Evolutionary conservation across 2,888 invertebrate species (phyloP).

Genomic region (Scaptomyza polygonia): DNA sequence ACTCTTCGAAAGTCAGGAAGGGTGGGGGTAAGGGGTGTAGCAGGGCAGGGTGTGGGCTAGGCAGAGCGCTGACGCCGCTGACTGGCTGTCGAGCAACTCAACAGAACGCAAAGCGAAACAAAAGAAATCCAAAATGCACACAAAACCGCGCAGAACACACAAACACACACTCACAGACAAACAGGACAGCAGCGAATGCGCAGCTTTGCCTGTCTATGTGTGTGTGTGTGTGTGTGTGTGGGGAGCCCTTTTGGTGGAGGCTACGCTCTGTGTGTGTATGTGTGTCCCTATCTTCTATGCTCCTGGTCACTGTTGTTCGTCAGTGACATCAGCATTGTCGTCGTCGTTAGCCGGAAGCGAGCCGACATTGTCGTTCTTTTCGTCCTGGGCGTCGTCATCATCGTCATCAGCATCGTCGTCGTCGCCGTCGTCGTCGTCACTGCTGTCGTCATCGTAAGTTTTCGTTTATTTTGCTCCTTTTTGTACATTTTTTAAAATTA

Average conservation of each 20-base stretch:
- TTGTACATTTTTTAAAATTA: slow-evolving; percentile 1
- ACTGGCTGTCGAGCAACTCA: slow-evolving; percentile 75
- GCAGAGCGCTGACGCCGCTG: slow-evolving; percentile 69
- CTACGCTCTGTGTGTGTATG: slow-evolving; percentile 38
- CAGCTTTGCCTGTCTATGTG: slow-evolving; percentile 17
- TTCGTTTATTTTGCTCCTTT: slow-evolving; percentile 36
- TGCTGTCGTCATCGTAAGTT: slow-evolving; percentile 67
- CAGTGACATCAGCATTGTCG: slow-evolving; percentile 61
- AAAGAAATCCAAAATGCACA: slow-evolving; percentile 78
- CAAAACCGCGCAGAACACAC: slow-evolving; percentile 53
- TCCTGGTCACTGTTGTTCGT: slow-evolving; percentile 62
- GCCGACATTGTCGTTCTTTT: slow-evolving; percentile 45
- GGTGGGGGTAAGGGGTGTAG: neutral
- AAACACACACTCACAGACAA: slow-evolving; percentile 32
- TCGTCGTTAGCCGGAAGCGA: slow-evolving; percentile 47
- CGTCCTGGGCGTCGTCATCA: slow-evolving; percentile 37
- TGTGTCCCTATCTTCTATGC: slow-evolving; percentile 9
- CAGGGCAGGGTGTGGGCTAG: neutral
- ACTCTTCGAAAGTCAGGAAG: slow-evolving; percentile 6
- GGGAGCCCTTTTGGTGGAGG: slow-evolving; percentile 55
- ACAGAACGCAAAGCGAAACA: slow-evolving; percentile 64
- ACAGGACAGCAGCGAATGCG: slow-evolving; percentile 46
- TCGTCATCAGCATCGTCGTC: slow-evolving; percentile 38
- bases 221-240: slow-evolving; percentile 11
- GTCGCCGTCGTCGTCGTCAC: slow-evolving; percentile 37